Base-by-base conservation (phyloP, 1,140 invertebrate genomes). In the Drosophila yakuba region DNA sequence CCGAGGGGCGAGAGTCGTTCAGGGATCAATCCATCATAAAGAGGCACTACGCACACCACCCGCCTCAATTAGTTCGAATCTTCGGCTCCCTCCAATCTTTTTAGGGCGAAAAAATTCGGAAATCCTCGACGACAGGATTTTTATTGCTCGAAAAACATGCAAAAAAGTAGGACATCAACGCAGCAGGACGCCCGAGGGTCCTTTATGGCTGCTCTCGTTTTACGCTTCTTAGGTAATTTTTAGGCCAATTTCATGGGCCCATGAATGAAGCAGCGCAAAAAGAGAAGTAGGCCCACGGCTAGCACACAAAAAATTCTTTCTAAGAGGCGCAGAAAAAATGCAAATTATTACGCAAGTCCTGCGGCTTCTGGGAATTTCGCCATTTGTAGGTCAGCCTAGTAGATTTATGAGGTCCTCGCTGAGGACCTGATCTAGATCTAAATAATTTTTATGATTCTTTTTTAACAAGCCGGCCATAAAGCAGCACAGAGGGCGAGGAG, bases 381-480 rank as follows among this genome's bases (percentile, higher is more conserved):
- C 23, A 80, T 64, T 75, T 84, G 69, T 75, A 62, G 79, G 79
- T 83, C 74, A 52, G 47, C 25, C 35, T 61, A 0, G 2, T 23
- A 66, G 75, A 83, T 83, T 83, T 83, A 83, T 82, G 50, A 43
- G 64, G 12, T n/a, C 61, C 23, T 48, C 25, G 47, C 47, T 28
- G 41, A 7, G 39, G 71, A 80, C 81, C 73, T 89, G 84, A 89
- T 84, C 83, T 83, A 86, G 72, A 89, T 84, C 59, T 82, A 68
- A 63, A 86, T 86, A 75, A 75, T 88, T 89, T 88, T 89, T 88
- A 88, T 88, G 84, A 78, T 80, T 88, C 59, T 88, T 88, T 88
- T 88, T 88, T 82, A 86, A 74, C 82, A 75, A 67, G 74, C 64
- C 44, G 36, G 35, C 54, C 78, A 88, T 86, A 86, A 86, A 86